Conservation (phyloP, 1,140 invertebrate species). For the Drosophila bifasciata region DNA sequence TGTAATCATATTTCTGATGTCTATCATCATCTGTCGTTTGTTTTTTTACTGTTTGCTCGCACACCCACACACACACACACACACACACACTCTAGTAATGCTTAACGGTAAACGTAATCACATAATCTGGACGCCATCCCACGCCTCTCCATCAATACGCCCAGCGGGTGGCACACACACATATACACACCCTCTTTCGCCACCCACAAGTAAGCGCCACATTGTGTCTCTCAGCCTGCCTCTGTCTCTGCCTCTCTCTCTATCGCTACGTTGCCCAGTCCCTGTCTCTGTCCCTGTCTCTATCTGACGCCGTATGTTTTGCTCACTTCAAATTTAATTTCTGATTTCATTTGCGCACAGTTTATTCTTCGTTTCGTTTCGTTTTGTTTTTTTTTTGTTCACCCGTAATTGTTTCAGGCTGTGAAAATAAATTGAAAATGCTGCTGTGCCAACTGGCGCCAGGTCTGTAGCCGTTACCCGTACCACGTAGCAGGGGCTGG, state of each 20-base stretch:
- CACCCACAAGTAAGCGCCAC: constrained; percentile 32
- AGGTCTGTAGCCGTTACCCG: neutral
- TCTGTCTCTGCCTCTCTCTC: neutral
- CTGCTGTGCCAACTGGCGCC: constrained; percentile 68
- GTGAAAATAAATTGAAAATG: constrained; percentile 80
- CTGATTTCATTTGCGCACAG: constrained; percentile 77
- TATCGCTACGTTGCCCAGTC: neutral
- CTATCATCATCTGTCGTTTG: constrained; percentile 43
- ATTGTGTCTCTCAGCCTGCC: constrained; percentile 27
- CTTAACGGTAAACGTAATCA: constrained; percentile 47
- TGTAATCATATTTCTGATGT: constrained; percentile 24
- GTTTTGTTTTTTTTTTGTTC: constrained; percentile 32
- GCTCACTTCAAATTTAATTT: constrained; percentile 81
- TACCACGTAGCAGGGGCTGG: too few relatives aligned
- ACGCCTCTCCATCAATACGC: constrained; percentile 34
- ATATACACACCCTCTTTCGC: constrained; percentile 33
- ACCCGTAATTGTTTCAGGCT: constrained; percentile 76
- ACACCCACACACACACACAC: constrained; percentile 26
- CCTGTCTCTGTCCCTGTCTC: constrained; percentile 5
- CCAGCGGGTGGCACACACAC: constrained; percentile 51
- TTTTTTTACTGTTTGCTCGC: constrained; percentile 15
- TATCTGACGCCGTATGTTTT: constrained; percentile 68
- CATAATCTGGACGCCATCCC: constrained; percentile 43
- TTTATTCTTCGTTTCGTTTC: constrained; percentile 48
- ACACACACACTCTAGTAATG: constrained; percentile 13